Conservation (phyloP, 37 sponge, comb jelly and placozoan genomes). For the Crambe crambe region DNA sequence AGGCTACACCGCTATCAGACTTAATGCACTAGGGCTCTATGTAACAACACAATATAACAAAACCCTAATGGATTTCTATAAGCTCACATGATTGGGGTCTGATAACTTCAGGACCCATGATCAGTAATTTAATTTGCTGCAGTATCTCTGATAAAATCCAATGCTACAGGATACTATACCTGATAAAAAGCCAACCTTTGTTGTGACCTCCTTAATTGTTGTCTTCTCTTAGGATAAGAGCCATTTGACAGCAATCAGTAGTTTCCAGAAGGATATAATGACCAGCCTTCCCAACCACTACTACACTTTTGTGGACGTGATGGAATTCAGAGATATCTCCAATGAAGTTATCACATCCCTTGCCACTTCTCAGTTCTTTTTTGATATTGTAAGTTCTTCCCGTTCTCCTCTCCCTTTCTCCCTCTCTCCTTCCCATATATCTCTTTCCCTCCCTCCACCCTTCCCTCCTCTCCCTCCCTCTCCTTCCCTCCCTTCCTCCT, state of each 20-base stretch:
- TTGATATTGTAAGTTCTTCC: constrained; percentile 76
- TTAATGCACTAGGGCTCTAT: no score
- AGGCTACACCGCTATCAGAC: no score
- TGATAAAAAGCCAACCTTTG: background rate
- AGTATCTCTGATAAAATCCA: no score
- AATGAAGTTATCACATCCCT: constrained; percentile 84
- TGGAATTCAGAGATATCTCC: constrained; percentile 89
- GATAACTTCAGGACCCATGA: no score
- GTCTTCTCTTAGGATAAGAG: constrained; percentile 31
- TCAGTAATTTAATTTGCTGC: no score
- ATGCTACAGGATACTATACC: no score
- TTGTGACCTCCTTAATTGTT: background rate
- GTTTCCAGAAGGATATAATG: constrained; percentile 84
- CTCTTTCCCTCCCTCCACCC: no score
- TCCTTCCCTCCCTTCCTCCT: background rate
- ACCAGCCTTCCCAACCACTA: constrained; percentile 66
- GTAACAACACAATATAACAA: no score
- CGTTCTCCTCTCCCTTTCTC: background rate
- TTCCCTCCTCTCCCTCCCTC: background rate
- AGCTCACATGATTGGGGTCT: no score
- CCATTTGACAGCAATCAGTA: constrained; percentile 64
- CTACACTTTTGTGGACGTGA: constrained; percentile 93
- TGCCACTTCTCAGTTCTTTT: constrained; percentile 69
- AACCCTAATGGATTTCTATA: no score
- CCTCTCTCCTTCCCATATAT: no score